These are phyloP conservation scores for Urosaurus nigricauda DNA, from an alignment of 2,797 vertebrate species.

Conservation along the genomic window DNA sequence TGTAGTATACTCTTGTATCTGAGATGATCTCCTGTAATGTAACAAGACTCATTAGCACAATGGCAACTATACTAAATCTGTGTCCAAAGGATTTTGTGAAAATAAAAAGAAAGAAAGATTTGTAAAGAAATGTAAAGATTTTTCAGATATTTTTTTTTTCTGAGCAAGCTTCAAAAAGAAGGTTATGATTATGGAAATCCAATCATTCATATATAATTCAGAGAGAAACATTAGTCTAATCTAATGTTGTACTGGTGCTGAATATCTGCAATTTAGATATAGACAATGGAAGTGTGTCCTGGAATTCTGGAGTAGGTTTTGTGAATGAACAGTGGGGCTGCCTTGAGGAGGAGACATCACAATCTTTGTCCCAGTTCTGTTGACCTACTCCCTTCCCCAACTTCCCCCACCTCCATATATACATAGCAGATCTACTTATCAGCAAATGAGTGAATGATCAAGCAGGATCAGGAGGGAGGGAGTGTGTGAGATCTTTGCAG, in stretches of 20 bases:
- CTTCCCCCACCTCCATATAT: too few species aligned
- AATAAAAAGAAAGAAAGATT: neutral
- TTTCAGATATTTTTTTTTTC: neutral
- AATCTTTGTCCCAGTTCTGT: neutral
- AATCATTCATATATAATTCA: neutral
- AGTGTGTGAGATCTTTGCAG: too few species aligned
- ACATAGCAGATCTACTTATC: too few species aligned
- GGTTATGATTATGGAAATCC: too few species aligned
- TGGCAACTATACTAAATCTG: neutral
- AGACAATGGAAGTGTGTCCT: neutral
- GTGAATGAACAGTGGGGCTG: neutral
- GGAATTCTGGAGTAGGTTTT: neutral
- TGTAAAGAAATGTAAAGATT: neutral
- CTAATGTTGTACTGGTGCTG: neutral
- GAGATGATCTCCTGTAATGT: neutral
- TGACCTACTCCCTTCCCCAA: neutral
- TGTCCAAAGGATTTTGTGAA: neutral
- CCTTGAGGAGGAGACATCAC: neutral
- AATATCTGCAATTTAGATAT: too few species aligned
- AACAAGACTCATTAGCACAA: neutral
- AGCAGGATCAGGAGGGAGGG: too few species aligned
- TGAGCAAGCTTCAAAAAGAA: neutral
- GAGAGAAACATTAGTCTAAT: neutral
- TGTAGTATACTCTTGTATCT: constrained; percentile 43
- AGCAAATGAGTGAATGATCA: too few species aligned